Percentiles rank a stretch among this genome's conserved stretches.
These are phyloP conservation scores for Lepetodrilus schrolli DNA, from an alignment of 2,888 invertebrate genomes.

Conservation along the genomic window DNA sequence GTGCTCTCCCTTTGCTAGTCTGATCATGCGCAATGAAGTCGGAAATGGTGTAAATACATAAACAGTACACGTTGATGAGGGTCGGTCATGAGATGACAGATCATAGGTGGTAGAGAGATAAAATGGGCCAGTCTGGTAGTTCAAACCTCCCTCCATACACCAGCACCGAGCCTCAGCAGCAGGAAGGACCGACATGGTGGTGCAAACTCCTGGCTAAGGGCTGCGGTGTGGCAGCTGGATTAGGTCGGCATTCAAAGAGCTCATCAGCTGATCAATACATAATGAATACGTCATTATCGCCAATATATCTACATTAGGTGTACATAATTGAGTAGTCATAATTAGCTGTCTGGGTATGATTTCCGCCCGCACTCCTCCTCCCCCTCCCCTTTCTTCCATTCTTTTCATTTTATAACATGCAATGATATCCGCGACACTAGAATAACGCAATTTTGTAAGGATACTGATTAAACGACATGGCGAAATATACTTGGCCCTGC, in stretches of 20 bases:
- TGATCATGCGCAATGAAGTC: background rate
- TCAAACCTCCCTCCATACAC: background rate
- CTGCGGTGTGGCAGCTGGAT: conserved; percentile 54
- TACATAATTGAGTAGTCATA: too few relatives aligned
- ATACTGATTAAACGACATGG: too few relatives aligned
- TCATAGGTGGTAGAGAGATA: background rate
- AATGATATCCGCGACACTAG: too few relatives aligned
- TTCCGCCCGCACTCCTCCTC: too few relatives aligned
- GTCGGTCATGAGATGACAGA: background rate
- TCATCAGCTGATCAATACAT: too few relatives aligned
- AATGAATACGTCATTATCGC: too few relatives aligned
- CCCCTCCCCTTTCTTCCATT: too few relatives aligned
- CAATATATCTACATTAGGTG: too few relatives aligned
- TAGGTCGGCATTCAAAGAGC: conserved; percentile 45
- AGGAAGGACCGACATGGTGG: conserved; percentile 51
- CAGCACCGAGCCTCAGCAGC: background rate
- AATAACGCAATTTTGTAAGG: too few relatives aligned
- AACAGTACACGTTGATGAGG: conserved; percentile 31
- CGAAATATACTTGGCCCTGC: too few relatives aligned
- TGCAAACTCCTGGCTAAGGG: conserved; percentile 54
- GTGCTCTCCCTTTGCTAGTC: background rate
- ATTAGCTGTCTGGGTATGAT: too few relatives aligned
- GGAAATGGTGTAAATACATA: conserved; percentile 12
- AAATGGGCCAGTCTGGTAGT: conserved; percentile 1
- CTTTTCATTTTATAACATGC: too few relatives aligned